A percentile compares a stretch with the other conserved stretches of the same genome.
Conservation (phyloP, 1,140 invertebrate genomes). For the Phymorhynchus buccinoides region DNA sequence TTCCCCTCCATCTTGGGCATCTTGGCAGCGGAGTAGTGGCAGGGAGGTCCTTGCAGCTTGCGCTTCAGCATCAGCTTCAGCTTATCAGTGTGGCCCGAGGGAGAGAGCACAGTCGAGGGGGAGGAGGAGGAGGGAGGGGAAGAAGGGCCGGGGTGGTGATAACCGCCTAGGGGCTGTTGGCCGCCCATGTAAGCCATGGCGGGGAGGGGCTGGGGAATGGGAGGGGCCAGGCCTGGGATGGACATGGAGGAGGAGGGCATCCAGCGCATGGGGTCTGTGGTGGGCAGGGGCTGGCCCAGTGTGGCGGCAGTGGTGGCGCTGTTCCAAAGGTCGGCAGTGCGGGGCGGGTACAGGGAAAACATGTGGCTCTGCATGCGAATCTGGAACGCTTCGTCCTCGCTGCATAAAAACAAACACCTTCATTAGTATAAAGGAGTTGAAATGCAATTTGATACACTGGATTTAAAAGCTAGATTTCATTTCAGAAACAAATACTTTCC, state of each 20-base stretch:
- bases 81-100: conserved; percentile 60
- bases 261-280: conserved; percentile 5
- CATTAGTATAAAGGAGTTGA: no score
- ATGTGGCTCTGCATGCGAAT: conserved; percentile 66
- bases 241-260: conserved; percentile 14
- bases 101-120: conserved; percentile 28
- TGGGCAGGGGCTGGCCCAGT: conserved; percentile 20
- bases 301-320: conserved; percentile 8
- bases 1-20: conserved; percentile 50
- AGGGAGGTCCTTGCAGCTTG: conserved; percentile 63
- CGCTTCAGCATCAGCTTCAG: conserved; percentile 62
- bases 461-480: no score
- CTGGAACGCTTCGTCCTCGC: conserved; percentile 66
- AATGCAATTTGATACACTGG: no score
- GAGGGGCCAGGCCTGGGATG: neutral
- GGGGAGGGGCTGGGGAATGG: neutral
- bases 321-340: conserved; percentile 60
- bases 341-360: conserved; percentile 62
- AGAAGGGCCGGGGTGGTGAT: neutral
- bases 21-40: conserved; percentile 63
- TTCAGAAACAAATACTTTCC: no score
- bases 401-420: conserved; percentile 43
- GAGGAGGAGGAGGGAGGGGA: conserved; percentile 26
- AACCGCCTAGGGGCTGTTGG: neutral
- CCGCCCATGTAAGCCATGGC: conserved; percentile 24